Evolutionary conservation across 2,888 invertebrate genomes (phyloP).

Genomic region (Caenorhabditis sulstoni): DNA sequence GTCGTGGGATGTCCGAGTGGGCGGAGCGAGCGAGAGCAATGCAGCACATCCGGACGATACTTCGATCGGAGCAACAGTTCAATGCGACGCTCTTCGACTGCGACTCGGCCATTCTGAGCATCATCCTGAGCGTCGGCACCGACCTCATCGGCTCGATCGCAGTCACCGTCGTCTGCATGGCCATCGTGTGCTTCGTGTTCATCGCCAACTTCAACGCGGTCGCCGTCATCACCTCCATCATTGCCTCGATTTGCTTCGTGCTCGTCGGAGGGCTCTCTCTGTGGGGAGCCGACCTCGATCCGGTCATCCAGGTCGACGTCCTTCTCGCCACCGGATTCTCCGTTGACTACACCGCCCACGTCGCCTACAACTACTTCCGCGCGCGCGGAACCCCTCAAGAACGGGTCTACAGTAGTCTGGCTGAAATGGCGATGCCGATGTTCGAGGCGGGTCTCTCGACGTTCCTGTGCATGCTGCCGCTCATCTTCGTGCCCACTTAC

Average conservation of each 20-base stretch:
- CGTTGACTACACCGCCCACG: slow-evolving; percentile 77
- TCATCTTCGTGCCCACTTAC: slow-evolving; percentile 79
- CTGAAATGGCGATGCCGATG: slow-evolving; percentile 78
- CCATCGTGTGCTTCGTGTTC: slow-evolving; percentile 76
- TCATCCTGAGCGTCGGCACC: slow-evolving; percentile 72
- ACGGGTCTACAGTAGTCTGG: slow-evolving; percentile 71
- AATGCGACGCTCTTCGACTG: slow-evolving; percentile 79
- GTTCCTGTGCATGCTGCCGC: slow-evolving; percentile 78
- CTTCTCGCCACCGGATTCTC: slow-evolving; percentile 79
- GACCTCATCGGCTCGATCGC: slow-evolving; percentile 73
- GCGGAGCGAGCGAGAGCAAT: slow-evolving; percentile 73
- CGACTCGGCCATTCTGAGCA: slow-evolving; percentile 75
- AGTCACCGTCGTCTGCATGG: slow-evolving; percentile 79
- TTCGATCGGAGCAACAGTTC: slow-evolving; percentile 67
- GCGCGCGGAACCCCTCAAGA: slow-evolving; percentile 67
- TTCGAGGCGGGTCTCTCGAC: slow-evolving; percentile 74
- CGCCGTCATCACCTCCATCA: slow-evolving; percentile 72
- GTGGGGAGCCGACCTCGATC: slow-evolving; percentile 80
- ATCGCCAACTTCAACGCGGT: slow-evolving; percentile 75
- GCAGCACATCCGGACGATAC: slow-evolving; percentile 57
- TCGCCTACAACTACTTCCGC: slow-evolving; percentile 78
- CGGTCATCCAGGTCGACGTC: slow-evolving; percentile 78
- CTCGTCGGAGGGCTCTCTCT: slow-evolving; percentile 77
- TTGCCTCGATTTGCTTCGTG: slow-evolving; percentile 78
- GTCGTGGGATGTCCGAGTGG: slow-evolving; percentile 79